Evolutionary conservation across 2,888 invertebrate species (phyloP), one percentile per base, ranked within the genome.

Genomic region (Tachina lurida): DNA sequence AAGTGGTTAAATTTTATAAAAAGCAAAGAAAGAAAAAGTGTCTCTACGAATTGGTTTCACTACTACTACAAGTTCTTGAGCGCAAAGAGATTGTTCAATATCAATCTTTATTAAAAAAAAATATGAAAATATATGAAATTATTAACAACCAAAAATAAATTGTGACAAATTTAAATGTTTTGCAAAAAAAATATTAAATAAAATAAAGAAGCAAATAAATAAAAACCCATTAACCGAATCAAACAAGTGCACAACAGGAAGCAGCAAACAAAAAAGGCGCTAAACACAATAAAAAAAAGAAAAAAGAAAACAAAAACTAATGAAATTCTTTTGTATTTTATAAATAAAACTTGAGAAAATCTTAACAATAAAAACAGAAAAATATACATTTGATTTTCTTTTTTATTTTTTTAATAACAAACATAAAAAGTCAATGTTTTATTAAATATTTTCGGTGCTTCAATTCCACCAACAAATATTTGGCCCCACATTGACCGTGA

Each of bases 101-200:
- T 5, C 47, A 65, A 31, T 9, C 0, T 19, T 39, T n/a, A 17
- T 0, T n/a, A 39, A n/a, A 39, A 70, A 19, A 52, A 52, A 62
- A 49, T 54, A 43, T 54, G 13, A 31, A 31, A 31, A 54, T 52
- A 31, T 31, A 31, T n/a, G n/a, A 78, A 54, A 31, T 52, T 62
- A 17, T 68, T 81, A 45, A 52, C 60, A 81, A 81, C 10, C 74
- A 74, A 85, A 85, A 82, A 78, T 82, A 85, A 85, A 82, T 78
- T 85, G 78, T 85, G 82, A 85, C 82, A 82, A 77, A 84, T 81
- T 73, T 58, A 49, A 73, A 65, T n/a, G 47, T 17, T 83, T 73
- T 73, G 45, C 22, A 58, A 62, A 47, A 78, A 65, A 15, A 15
- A n/a, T n/a, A n/a, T n/a, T n/a, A 22, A 68, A 58, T 4, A 31